A percentile compares a stretch with the other conserved stretches of the same genome.
phyloP scores from a whole-genome alignment of 2,113 vertebrate genomes.

The Ictalurus punctatus region DNA sequence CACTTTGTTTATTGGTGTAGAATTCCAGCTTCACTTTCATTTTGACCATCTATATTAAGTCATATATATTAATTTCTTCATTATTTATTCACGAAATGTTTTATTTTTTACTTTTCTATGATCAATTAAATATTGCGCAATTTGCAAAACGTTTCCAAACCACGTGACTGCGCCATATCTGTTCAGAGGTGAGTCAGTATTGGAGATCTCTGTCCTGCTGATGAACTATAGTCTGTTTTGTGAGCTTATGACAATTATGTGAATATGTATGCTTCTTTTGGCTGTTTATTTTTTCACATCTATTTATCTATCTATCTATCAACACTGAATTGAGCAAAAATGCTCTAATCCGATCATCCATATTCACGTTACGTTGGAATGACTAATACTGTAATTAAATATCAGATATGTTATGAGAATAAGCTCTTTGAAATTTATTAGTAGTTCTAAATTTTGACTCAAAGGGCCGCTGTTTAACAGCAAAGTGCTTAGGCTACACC shows the following conservation, averaged over 20 bases:
- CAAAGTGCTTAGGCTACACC: not conserved
- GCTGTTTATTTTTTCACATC: not conserved
- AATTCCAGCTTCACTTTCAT: not conserved
- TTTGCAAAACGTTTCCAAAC: not conserved
- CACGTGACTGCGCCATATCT: not conserved
- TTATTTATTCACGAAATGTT: not conserved
- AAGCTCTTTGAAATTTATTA: not conserved
- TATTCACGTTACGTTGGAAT: not conserved
- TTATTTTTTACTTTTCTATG: not conserved
- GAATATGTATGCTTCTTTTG: not conserved
- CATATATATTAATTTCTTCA: too few relatives aligned
- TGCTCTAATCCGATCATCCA: not conserved
- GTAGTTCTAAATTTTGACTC: constrained; percentile 33
- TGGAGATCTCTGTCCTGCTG: not conserved
- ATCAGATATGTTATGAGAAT: not conserved
- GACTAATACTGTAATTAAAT: not conserved
- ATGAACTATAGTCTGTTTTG: not conserved
- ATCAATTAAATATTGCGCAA: not conserved
- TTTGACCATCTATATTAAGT: not conserved
- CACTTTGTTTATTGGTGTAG: not conserved
- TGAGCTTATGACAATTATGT: not conserved
- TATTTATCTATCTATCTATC: not conserved
- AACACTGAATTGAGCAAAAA: not conserved
- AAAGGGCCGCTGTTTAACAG: constrained; percentile 51
- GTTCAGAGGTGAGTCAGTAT: not conserved